Conservation (phyloP, 2,797 vertebrate genomes). For the Danio aesculapii region DNA sequence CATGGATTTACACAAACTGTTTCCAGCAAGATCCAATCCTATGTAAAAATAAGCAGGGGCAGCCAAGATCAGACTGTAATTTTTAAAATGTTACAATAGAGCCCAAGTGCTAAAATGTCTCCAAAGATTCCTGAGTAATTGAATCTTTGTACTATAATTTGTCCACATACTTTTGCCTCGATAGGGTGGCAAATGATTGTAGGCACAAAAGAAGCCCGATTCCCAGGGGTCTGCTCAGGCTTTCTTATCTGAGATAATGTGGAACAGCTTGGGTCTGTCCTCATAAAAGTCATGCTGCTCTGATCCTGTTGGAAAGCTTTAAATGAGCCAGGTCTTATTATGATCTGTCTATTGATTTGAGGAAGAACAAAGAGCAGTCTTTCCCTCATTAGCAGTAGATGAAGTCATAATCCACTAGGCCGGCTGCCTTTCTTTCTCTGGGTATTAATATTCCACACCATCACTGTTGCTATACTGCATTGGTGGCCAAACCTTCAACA, state of each 20-base stretch:
- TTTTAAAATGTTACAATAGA: background rate
- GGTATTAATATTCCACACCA: conserved; percentile 17
- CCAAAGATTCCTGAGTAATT: conserved; percentile 23
- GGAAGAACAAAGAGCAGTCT: conserved; percentile 68
- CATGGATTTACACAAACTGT: background rate
- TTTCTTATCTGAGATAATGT: conserved; percentile 66
- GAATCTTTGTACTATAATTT: conserved; percentile 25
- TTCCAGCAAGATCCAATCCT: background rate
- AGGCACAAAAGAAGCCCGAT: conserved; percentile 45
- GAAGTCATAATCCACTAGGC: conserved; percentile 72
- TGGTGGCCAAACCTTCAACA: conserved; percentile 18
- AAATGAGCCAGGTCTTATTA: conserved; percentile 68
- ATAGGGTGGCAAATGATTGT: conserved; percentile 35
- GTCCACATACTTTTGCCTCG: conserved; percentile 20
- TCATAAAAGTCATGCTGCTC: conserved; percentile 62
- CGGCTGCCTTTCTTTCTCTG: conserved; percentile 31
- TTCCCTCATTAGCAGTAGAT: conserved; percentile 78
- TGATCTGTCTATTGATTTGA: conserved; percentile 75
- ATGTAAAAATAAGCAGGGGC: background rate
- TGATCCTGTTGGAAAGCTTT: conserved; percentile 70
- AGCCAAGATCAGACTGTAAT: background rate
- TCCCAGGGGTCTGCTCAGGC: conserved; percentile 56
- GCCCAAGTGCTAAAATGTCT: conserved; percentile 16
- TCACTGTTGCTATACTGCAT: conserved; percentile 17
- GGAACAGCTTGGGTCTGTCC: conserved; percentile 61